Evolutionary conservation across 2,888 invertebrate species (phyloP).

Genomic region (Rhyacophila evoluta): DNA sequence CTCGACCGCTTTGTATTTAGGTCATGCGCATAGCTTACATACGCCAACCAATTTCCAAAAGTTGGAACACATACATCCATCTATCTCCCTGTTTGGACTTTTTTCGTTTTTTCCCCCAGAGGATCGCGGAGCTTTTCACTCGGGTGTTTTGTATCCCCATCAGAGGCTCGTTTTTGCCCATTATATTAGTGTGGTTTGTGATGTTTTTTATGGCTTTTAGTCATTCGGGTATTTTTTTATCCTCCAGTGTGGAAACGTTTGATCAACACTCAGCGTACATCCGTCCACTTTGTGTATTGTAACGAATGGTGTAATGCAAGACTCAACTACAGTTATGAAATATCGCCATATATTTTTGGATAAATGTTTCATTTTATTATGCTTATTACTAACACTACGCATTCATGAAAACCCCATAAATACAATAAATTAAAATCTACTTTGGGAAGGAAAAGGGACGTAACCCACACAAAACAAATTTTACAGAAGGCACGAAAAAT

Average conservation of each 20-base stretch:
- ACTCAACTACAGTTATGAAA: no score
- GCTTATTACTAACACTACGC: no score
- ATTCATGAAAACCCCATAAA: no score
- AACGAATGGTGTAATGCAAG: no score
- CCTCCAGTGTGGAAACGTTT: not conserved
- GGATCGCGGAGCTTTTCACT: not conserved
- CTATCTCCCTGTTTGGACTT: not conserved
- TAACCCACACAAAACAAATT: no score
- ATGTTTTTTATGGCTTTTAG: not conserved
- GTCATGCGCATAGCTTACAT: not conserved
- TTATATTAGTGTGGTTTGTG: not conserved
- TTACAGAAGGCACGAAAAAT: no score
- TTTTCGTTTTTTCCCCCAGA: not conserved
- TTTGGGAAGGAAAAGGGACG: no score
- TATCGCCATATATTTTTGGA: no score
- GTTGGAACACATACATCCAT: not conserved
- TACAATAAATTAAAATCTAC: no score
- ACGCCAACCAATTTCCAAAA: conserved; percentile 10
- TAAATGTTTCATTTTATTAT: no score
- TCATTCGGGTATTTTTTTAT: not conserved
- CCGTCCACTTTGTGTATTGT: no score
- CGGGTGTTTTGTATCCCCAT: not conserved
- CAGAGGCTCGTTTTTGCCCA: not conserved
- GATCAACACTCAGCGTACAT: not conserved
- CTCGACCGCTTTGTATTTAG: not conserved